A percentile compares a stretch with the other conserved stretches of the same genome.
Evolutionary conservation across 2,888 invertebrate genomes (phyloP).

Genomic region (Agrotis exclamationis): DNA sequence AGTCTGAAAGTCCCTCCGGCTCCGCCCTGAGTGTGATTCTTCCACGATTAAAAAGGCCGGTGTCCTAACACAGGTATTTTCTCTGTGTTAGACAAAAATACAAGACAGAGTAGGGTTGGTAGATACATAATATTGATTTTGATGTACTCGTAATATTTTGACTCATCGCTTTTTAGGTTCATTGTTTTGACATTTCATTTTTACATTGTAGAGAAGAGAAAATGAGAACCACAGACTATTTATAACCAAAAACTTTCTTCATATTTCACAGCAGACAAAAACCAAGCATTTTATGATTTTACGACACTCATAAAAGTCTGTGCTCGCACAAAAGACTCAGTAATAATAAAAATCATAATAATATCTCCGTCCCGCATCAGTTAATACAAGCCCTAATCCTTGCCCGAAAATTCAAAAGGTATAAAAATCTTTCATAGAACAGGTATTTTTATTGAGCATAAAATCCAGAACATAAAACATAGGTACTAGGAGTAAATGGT

Average conservation of each 20-base stretch:
- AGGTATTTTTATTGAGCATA: slow-evolving; percentile 49
- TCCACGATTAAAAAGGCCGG: too few relatives aligned
- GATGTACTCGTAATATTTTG: background rate
- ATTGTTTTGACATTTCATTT: background rate
- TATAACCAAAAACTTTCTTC: slow-evolving; percentile 4
- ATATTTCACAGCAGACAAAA: slow-evolving; percentile 19
- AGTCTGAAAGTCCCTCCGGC: too few relatives aligned
- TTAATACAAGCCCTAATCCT: slow-evolving; percentile 27
- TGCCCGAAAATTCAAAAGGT: slow-evolving; percentile 35
- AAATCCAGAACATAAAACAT: slow-evolving; percentile 42
- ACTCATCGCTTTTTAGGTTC: background rate
- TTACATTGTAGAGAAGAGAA: background rate
- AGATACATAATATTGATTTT: too few relatives aligned
- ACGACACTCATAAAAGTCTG: slow-evolving; percentile 40
- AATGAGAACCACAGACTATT: background rate
- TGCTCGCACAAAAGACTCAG: slow-evolving; percentile 27
- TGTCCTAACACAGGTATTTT: too few relatives aligned
- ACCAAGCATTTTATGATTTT: slow-evolving; percentile 39
- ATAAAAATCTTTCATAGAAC: slow-evolving; percentile 30
- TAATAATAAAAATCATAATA: slow-evolving; percentile 42
- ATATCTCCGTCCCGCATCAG: slow-evolving; percentile 31
- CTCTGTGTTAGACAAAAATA: too few relatives aligned
- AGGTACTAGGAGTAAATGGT: slow-evolving; percentile 34
- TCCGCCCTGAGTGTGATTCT: too few relatives aligned
- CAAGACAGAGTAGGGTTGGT: too few relatives aligned